Evolutionary conservation across 2,797 vertebrate species (phyloP), one percentile per base, ranked within the genome.

Genomic region (Pseudotriccus pelzelni): DNA sequence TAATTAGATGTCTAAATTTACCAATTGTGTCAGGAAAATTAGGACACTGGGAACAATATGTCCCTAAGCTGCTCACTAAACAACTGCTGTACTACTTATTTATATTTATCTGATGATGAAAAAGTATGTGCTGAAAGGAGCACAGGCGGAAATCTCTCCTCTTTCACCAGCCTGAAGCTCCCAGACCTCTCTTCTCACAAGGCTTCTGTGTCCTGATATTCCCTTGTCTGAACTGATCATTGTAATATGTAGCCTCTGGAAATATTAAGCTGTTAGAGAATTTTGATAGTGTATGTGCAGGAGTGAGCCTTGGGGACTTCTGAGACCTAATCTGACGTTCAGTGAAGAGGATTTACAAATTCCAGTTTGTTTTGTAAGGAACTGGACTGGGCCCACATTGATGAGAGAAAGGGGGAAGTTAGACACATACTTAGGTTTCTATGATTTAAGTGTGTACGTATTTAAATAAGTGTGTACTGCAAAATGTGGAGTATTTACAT

Each of bases 1-100:
- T 97, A 93, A 96, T 96, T 95, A 95, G 81, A 93, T 87, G 84
- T 95, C 93, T 95, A 93, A 94, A 95, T 95, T 92, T 96, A 92
- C 92, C 94, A 81, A 52, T 81, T 96, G 87, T 96, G 91, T 96
- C 90, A 92, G 73, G 82, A 94, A 95, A 95, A 96, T 96, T 94
- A 92, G 89, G 89, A 84, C 69, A 87, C 75, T 81, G 73, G 94
- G 95, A 96, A 52, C 89, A 93, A 49, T 93, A 92, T 95, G 84
- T 95, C 94, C 89, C 90, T 93, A 87, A 95, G 93, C 89, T 84
- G 44, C 66, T 92, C 81, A 85, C 86, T 85, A 83, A 97, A 89
- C 88, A 95, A 94, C 92, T 93, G 75, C 89, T 74, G 62, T 91
- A 84, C 79, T 92, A 89, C 64, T 95, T 94, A 94, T 84, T 96